Conservation (phyloP, 2,888 invertebrate species). For the Eupithecia inturbata region DNA sequence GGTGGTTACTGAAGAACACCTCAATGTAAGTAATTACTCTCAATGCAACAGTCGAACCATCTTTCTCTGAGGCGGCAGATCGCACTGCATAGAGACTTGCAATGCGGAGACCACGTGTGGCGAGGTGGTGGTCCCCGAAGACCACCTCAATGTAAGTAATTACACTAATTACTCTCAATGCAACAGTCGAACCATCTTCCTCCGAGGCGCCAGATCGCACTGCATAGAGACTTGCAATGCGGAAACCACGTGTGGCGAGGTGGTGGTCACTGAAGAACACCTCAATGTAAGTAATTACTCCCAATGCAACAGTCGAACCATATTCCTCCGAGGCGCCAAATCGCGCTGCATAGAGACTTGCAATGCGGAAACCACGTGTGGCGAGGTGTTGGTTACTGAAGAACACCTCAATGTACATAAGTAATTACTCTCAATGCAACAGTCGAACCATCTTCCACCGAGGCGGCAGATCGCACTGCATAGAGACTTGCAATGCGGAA, state of each 20-base stretch:
- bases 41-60: slow-evolving; percentile 85
- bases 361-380: slow-evolving; percentile 94
- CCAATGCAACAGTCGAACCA: slow-evolving; percentile 83
- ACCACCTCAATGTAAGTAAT: slow-evolving; percentile 94
- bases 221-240: slow-evolving; percentile 93
- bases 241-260: slow-evolving; percentile 98
- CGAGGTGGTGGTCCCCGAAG: slow-evolving; percentile 95
- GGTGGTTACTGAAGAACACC: slow-evolving; percentile 94
- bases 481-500: too few relatives aligned
- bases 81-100: slow-evolving; percentile 94
- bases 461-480: too few relatives aligned
- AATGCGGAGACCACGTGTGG: slow-evolving; percentile 96
- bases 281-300: slow-evolving; percentile 89
- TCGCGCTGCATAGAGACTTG: slow-evolving; percentile 95
- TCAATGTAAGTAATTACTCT: slow-evolving; percentile 88
- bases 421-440: slow-evolving; percentile 54
- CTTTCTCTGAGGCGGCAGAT: slow-evolving; percentile 91
- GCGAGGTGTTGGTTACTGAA: slow-evolving; percentile 96
- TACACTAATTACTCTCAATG: not conserved
- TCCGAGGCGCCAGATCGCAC: slow-evolving; percentile 91
- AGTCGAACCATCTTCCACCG: too few relatives aligned
- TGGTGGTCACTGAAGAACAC: slow-evolving; percentile 95
- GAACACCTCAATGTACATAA: slow-evolving; percentile 97
- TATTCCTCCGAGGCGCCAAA: slow-evolving; percentile 91
- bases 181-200: slow-evolving; percentile 89